Evolutionary conservation across 1,140 invertebrate genomes (phyloP).

Genomic region (Reticulitermes speratus): DNA sequence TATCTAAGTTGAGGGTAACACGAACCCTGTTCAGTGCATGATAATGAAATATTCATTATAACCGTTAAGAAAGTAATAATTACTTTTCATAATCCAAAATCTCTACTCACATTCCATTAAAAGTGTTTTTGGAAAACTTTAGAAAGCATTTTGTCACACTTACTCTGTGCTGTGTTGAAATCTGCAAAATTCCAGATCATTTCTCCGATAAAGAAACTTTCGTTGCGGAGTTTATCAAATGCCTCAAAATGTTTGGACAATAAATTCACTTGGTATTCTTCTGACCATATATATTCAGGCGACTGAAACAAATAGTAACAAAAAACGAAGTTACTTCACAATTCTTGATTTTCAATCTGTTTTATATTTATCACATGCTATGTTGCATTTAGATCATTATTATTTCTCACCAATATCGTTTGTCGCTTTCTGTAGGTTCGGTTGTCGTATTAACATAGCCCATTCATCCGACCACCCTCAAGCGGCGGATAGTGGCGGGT

Average conservation of each 20-base stretch:
- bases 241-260: conserved; percentile 56
- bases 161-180: conserved; percentile 60
- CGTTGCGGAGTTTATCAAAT: conserved; percentile 54
- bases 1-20: too few species aligned
- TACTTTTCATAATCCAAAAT: too few species aligned
- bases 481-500: too few species aligned
- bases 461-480: too few species aligned
- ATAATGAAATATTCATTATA: too few species aligned
- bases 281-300: conserved; percentile 57
- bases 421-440: too few species aligned
- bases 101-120: too few species aligned
- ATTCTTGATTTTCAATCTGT: conserved; percentile 11
- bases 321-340: background rate
- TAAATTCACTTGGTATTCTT: conserved; percentile 63
- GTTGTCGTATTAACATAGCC: too few species aligned
- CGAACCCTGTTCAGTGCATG: too few species aligned
- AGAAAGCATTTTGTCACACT: conserved; percentile 7
- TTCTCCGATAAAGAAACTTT: conserved; percentile 60
- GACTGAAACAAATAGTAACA: conserved; percentile 23
- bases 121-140: background rate
- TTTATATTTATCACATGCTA: background rate
- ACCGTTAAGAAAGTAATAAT: too few species aligned
- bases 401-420: too few species aligned
- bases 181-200: conserved; percentile 73
- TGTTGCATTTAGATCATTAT: too few species aligned